Conservation (phyloP, 2,888 invertebrate species). For the Hydrotaea diabolus region DNA sequence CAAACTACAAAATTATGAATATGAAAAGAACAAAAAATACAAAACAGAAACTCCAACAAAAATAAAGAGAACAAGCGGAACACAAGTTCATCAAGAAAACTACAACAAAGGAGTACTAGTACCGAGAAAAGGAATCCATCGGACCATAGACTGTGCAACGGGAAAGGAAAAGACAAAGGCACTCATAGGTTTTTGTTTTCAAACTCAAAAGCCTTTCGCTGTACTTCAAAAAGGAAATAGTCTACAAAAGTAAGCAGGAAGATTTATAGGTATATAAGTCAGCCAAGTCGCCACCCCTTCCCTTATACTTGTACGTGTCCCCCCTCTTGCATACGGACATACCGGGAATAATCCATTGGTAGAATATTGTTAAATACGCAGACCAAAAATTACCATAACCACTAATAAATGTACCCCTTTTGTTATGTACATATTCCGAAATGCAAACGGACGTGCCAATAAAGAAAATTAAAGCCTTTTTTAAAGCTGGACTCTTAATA, state of each 20-base stretch:
- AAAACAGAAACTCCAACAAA: not conserved
- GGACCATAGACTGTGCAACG: not conserved
- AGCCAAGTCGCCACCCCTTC: too few relatives aligned
- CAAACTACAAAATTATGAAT: too few relatives aligned
- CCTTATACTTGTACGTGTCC: too few relatives aligned
- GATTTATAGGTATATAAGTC: too few relatives aligned
- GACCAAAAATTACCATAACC: too few relatives aligned
- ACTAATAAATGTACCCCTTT: constrained; percentile 10
- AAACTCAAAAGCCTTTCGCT: constrained; percentile 46
- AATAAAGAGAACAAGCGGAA: constrained; percentile 50
- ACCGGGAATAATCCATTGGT: too few relatives aligned
- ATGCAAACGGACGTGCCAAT: too few relatives aligned
- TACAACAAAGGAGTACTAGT: constrained; percentile 11
- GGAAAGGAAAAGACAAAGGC: not conserved
- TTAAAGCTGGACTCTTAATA: not conserved
- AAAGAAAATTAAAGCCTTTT: not conserved
- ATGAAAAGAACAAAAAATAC: too few relatives aligned
- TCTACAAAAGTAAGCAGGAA: too few relatives aligned
- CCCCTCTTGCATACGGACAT: too few relatives aligned
- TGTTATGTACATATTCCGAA: not conserved
- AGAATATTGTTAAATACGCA: too few relatives aligned
- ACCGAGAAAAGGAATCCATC: constrained; percentile 29
- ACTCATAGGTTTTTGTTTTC: constrained; percentile 42
- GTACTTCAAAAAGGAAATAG: not conserved
- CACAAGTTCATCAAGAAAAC: constrained; percentile 58